Percentiles rank a stretch among this genome's conserved stretches.
These are phyloP conservation scores for Cepaea hortensis DNA, from an alignment of 2,888 invertebrate genomes.

Conservation along the genomic window DNA sequence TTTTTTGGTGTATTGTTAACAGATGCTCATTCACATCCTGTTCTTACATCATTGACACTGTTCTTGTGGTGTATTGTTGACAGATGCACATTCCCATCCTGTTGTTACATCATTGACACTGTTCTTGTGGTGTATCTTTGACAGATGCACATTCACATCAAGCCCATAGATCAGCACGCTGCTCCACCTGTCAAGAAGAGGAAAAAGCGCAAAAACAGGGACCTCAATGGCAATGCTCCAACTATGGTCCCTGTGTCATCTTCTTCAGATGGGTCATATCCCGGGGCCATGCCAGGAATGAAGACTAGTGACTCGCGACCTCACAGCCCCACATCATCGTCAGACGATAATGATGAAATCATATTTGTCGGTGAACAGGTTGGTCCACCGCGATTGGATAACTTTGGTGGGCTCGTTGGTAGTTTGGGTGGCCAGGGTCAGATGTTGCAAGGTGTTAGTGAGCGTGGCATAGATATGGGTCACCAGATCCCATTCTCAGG, in stretches of 20 bases:
- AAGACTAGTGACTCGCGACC: conserved; percentile 30
- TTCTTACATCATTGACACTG: no score
- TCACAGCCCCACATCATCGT: conserved; percentile 44
- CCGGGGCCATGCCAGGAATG: conserved; percentile 21
- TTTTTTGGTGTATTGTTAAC: no score
- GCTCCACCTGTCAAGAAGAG: conserved; percentile 48
- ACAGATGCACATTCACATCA: conserved; percentile 62
- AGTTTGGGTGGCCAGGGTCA: conserved; percentile 43
- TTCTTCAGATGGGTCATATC: conserved; percentile 31
- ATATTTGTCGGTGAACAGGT: conserved; percentile 52
- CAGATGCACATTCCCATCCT: conserved; percentile 62
- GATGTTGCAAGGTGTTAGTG: conserved; percentile 49
- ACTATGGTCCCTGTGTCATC: conserved; percentile 54
- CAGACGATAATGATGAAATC: conserved; percentile 49
- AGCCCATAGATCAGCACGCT: conserved; percentile 53
- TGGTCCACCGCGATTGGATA: conserved; percentile 39
- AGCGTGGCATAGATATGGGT: conserved; percentile 30
- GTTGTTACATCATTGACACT: conserved; percentile 48
- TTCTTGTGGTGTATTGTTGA: no score
- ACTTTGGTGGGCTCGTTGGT: conserved; percentile 35
- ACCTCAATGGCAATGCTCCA: conserved; percentile 51
- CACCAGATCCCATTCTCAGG: conserved; percentile 43
- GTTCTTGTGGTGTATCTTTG: conserved; percentile 16
- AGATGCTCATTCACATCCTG: no score
- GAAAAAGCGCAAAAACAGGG: conserved; percentile 52